These are phyloP conservation scores for Lepidonotus clava DNA, from an alignment of 2,888 invertebrate genomes.

Conservation along the genomic window DNA sequence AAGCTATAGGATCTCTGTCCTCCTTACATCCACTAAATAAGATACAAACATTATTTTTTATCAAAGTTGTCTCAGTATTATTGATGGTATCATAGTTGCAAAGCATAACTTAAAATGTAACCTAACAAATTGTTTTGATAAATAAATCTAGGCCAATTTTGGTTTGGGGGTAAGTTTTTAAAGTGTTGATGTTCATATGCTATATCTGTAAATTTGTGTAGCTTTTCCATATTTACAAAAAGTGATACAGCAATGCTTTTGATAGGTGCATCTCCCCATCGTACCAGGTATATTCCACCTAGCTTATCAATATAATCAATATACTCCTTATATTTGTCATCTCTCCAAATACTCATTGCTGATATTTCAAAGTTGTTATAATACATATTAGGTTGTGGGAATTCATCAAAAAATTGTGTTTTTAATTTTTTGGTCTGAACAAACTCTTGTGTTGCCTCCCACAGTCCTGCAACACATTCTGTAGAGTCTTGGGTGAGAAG, in stretches of 20 bases:
- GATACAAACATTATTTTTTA: too few species aligned
- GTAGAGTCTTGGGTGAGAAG: conserved; percentile 53
- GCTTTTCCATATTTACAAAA: conserved; percentile 57
- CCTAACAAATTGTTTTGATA: too few species aligned
- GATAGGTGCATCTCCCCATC: conserved; percentile 67
- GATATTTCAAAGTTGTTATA: conserved; percentile 66
- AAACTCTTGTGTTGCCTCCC: conserved; percentile 60
- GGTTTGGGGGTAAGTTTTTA: too few species aligned
- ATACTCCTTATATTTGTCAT: conserved; percentile 57
- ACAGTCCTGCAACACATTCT: conserved; percentile 58
- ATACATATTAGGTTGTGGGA: conserved; percentile 57
- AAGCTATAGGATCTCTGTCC: too few species aligned
- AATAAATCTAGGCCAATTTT: too few species aligned
- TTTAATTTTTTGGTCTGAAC: conserved; percentile 48
- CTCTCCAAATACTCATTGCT: conserved; percentile 57
- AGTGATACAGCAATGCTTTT: conserved; percentile 63
- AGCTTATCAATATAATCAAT: conserved; percentile 62
- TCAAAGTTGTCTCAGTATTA: too few species aligned
- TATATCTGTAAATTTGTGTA: conserved; percentile 61
- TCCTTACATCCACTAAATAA: too few species aligned
- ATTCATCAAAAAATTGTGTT: conserved; percentile 58
- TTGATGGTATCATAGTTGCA: too few species aligned
- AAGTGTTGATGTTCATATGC: too few species aligned
- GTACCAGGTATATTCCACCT: conserved; percentile 64
- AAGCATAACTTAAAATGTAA: too few species aligned